A percentile compares a stretch with the other conserved stretches of the same genome.
phyloP scores from a whole-genome alignment of 2,888 invertebrate genomes.

The Bhutanitis thaidina region DNA sequence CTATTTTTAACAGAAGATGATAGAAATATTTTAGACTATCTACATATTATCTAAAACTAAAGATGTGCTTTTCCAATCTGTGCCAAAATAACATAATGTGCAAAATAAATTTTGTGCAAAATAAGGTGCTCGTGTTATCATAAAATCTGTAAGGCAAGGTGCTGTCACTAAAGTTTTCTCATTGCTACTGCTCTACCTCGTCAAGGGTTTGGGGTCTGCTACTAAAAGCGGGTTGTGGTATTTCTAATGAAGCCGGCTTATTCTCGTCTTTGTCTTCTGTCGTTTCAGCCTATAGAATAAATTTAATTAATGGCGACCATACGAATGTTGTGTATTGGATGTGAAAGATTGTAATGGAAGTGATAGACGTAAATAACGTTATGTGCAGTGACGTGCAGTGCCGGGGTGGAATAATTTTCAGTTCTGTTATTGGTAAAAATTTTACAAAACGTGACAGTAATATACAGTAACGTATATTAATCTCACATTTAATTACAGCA shows the following conservation, averaged over 20 bases:
- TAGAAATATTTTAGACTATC: background rate
- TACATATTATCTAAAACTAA: constrained; percentile 7
- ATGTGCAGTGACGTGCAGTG: background rate
- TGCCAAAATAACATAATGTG: too few relatives aligned
- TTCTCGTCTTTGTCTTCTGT: constrained; percentile 53
- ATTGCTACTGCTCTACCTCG: constrained; percentile 62
- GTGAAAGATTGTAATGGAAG: background rate
- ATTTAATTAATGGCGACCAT: constrained; percentile 63
- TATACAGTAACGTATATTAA: too few relatives aligned
- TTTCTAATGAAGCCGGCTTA: constrained; percentile 58
- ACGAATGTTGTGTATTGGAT: constrained; percentile 30
- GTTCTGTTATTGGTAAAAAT: too few relatives aligned
- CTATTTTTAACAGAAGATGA: background rate
- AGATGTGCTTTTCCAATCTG: constrained; percentile 5
- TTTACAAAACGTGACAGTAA: too few relatives aligned
- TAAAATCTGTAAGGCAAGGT: constrained; percentile 35
- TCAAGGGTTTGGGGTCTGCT: constrained; percentile 40
- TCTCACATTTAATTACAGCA: too few relatives aligned
- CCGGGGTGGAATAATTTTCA: too few relatives aligned
- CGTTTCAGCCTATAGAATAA: constrained; percentile 68
- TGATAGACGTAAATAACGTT: background rate
- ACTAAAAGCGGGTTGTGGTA: constrained; percentile 60
- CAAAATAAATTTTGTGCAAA: constrained; percentile 10
- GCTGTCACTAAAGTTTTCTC: constrained; percentile 32
- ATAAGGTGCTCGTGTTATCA: constrained; percentile 37